Conservation (phyloP, 1,140 invertebrate genomes). For the Thalassaphorura encarpata region DNA sequence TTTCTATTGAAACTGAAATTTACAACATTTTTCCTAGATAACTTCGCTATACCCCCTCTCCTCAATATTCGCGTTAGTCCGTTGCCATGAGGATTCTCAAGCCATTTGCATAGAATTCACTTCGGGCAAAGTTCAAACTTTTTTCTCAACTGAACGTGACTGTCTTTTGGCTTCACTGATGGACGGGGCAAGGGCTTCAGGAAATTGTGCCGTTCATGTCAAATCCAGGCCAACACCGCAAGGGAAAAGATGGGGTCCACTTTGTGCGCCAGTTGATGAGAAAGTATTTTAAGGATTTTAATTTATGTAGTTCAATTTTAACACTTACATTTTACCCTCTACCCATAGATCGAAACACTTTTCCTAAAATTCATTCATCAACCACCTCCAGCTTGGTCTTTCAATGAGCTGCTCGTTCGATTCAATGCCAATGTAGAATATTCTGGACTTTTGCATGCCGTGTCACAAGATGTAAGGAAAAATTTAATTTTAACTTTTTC, state of each 20-base stretch:
- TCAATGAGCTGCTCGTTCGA: conserved; percentile 57
- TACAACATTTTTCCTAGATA: too few relatives aligned
- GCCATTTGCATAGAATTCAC: conserved; percentile 90
- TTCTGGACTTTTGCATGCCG: conserved; percentile 89
- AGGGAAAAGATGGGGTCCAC: conserved; percentile 76
- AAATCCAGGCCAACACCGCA: conserved; percentile 70
- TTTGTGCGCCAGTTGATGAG: conserved; percentile 80
- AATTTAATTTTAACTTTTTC: not conserved
- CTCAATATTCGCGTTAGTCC: conserved; percentile 65
- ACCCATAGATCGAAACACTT: conserved; percentile 59
- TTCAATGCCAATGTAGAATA: conserved; percentile 98
- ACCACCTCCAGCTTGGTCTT: conserved; percentile 49
- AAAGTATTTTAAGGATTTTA: conserved; percentile 47
- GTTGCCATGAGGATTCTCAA: conserved; percentile 84
- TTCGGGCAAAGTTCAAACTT: conserved; percentile 76
- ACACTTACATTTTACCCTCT: conserved; percentile 6
- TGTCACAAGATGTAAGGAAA: conserved; percentile 81
- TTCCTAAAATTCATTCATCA: conserved; percentile 73
- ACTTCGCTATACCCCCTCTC: conserved; percentile 38
- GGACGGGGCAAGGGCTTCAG: conserved; percentile 90
- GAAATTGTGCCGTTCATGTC: conserved; percentile 95
- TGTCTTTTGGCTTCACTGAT: conserved; percentile 85
- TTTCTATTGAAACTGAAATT: too few relatives aligned
- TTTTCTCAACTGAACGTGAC: conserved; percentile 81
- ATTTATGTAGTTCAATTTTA: not conserved